phyloP scores from a whole-genome alignment of 30 jellyfish, hydroid and myxozoan species.

The Cassiopea xamachana region DNA sequence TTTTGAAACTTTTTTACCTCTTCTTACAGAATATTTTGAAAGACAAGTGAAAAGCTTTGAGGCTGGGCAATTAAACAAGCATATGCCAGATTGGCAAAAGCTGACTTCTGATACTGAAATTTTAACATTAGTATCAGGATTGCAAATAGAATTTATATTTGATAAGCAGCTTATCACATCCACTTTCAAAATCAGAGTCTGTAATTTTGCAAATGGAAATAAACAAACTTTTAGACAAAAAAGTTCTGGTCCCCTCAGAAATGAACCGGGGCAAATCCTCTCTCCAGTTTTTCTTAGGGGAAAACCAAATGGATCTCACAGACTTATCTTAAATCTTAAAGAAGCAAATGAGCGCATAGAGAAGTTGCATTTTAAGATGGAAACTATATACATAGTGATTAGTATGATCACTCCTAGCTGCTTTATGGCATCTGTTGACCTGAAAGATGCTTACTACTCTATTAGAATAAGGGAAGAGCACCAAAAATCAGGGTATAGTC shows the following conservation, averaged over 20 bases:
- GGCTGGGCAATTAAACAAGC: slow-evolving; percentile 25
- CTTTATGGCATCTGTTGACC: slow-evolving; percentile 33
- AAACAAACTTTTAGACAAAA: neutral
- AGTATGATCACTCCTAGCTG: slow-evolving; percentile 26
- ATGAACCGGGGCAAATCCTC: slow-evolving; percentile 19
- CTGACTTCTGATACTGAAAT: slow-evolving; percentile 26
- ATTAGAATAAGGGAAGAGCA: neutral
- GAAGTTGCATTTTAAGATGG: slow-evolving; percentile 46
- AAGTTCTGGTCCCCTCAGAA: slow-evolving; percentile 13
- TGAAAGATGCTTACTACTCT: no score
- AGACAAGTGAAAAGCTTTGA: slow-evolving; percentile 21
- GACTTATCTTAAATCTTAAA: slow-evolving; percentile 23
- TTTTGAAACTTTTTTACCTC: neutral
- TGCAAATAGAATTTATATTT: no score
- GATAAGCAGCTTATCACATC: no score
- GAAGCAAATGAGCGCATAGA: slow-evolving; percentile 24
- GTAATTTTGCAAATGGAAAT: no score
- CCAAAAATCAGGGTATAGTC: slow-evolving; percentile 15
- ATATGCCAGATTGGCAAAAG: neutral
- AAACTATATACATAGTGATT: slow-evolving; percentile 14
- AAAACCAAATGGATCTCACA: slow-evolving; percentile 16
- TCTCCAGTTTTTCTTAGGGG: slow-evolving; percentile 52
- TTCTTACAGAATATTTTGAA: no score
- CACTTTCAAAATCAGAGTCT: no score
- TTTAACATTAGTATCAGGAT: no score